Evolutionary conservation across 1,140 invertebrate genomes (phyloP).

Genomic region (Homalodisca vitripennis): DNA sequence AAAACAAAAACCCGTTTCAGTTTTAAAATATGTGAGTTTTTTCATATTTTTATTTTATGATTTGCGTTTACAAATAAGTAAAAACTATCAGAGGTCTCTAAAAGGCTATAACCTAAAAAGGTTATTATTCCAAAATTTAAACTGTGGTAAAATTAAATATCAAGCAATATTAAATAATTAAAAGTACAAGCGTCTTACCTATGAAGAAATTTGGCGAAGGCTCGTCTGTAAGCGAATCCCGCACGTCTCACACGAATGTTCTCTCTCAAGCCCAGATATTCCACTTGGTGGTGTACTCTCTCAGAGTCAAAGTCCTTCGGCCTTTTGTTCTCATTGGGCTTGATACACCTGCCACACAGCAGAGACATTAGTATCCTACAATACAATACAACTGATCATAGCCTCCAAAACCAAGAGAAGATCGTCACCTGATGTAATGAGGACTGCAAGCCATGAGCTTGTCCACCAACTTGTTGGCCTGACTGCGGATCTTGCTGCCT

Average conservation of each 20-base stretch:
- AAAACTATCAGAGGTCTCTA: no score
- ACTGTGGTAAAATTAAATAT: no score
- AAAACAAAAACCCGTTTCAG: no score
- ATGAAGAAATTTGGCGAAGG: slow-evolving; percentile 63
- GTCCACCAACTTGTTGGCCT: slow-evolving; percentile 67
- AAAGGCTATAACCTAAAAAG: no score
- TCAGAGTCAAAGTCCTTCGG: slow-evolving; percentile 67
- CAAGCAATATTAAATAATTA: no score
- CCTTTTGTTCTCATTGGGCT: slow-evolving; percentile 73
- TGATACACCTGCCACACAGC: slow-evolving; percentile 71
- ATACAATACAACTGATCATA: no score
- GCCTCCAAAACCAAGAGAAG: not conserved
- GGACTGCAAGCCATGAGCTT: slow-evolving; percentile 71
- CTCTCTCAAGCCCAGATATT: slow-evolving; percentile 63
- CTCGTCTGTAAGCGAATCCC: slow-evolving; percentile 65
- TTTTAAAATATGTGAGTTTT: no score
- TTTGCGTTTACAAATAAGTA: no score
- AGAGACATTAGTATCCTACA: no score
- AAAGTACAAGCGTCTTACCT: no score
- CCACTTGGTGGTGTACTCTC: slow-evolving; percentile 60
- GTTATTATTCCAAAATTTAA: no score
- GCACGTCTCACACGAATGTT: slow-evolving; percentile 65
- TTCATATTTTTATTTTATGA: no score
- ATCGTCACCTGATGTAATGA: slow-evolving; percentile 55
- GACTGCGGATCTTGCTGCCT: slow-evolving; percentile 68